A percentile compares a stretch with the other conserved stretches of the same genome.
Conservation (phyloP, 2,888 invertebrate species). For the Onchidella celtica region DNA sequence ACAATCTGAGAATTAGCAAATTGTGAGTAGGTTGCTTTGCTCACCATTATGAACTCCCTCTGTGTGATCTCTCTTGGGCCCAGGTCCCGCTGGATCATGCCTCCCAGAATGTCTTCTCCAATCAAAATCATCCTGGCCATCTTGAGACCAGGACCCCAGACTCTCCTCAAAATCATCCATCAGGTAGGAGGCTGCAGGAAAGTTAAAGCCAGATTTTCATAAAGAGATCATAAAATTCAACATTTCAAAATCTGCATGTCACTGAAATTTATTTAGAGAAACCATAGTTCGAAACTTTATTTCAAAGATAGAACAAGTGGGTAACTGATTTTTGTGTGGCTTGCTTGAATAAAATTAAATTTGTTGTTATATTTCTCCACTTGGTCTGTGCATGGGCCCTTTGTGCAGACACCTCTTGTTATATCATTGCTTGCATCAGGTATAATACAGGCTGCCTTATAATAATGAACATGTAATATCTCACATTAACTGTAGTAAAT, state of each 20-base stretch:
- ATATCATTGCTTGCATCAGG: no score
- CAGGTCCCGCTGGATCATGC: slow-evolving; percentile 64
- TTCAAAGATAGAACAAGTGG: neutral
- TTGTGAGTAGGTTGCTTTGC: neutral
- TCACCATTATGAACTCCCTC: slow-evolving; percentile 56
- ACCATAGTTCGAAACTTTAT: neutral
- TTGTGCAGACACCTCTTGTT: no score
- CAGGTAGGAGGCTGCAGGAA: slow-evolving; percentile 56
- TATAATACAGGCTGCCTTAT: no score
- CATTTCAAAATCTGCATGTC: neutral
- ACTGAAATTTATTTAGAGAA: neutral
- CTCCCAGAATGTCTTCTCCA: slow-evolving; percentile 69
- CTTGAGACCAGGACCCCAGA: slow-evolving; percentile 73
- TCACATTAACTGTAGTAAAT: no score
- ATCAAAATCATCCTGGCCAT: slow-evolving; percentile 69
- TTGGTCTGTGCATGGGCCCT: no score
- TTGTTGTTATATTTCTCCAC: no score
- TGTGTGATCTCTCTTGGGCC: slow-evolving; percentile 73
- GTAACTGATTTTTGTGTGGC: no score
- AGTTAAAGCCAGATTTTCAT: neutral
- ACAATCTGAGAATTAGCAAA: neutral
- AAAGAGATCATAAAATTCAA: neutral
- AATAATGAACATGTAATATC: no score
- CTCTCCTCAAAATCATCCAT: slow-evolving; percentile 76
- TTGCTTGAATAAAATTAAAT: no score